A percentile compares a stretch with the other conserved stretches of the same genome.
Evolutionary conservation across 1,140 invertebrate species (phyloP).

Genomic region (Ips nitidus): DNA sequence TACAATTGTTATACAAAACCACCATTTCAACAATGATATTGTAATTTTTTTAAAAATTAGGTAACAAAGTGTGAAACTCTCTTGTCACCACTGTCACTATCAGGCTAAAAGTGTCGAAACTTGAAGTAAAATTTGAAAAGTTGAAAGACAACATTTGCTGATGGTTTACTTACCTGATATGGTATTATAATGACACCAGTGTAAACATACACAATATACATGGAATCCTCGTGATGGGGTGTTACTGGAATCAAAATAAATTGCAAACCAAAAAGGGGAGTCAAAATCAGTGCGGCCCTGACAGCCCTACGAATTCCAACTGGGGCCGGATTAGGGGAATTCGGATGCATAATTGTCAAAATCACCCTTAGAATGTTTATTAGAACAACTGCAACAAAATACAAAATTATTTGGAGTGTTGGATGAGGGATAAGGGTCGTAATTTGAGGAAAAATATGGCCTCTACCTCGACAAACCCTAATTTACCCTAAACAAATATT

Average conservation of each 20-base stretch:
- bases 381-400: constrained; percentile 72
- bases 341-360: constrained; percentile 75
- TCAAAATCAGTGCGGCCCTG: constrained; percentile 77
- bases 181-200: constrained; percentile 77
- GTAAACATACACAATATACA: constrained; percentile 73
- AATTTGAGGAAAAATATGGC: background rate
- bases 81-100: no score
- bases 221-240: constrained; percentile 63
- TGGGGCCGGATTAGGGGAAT: constrained; percentile 58
- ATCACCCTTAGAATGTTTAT: constrained; percentile 84
- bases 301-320: constrained; percentile 55
- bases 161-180: constrained; percentile 67
- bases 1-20: no score
- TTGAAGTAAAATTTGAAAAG: no score
- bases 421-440: no score
- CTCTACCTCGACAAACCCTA: background rate
- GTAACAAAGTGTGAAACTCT: no score
- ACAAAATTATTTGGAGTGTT: background rate
- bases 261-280: constrained; percentile 76
- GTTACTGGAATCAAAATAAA: constrained; percentile 80
- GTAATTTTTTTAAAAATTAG: no score
- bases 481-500: background rate
- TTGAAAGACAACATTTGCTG: no score
- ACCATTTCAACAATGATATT: no score
- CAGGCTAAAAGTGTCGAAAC: no score